Evolutionary conservation across 2,113 vertebrate species (phyloP).

Genomic region (Hippoglossus stenolepis): DNA sequence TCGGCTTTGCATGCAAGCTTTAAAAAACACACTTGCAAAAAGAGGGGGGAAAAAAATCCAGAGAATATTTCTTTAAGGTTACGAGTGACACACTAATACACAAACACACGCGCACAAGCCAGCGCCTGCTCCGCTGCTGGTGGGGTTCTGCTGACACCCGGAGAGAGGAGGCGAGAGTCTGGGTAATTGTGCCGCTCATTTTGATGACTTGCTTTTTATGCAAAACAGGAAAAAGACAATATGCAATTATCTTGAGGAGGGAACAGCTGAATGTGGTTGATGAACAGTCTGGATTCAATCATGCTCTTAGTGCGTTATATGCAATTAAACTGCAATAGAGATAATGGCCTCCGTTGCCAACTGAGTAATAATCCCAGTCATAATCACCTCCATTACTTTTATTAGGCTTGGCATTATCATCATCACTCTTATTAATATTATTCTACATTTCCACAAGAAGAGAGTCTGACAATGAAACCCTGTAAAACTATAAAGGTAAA

Average conservation of each 20-base stretch:
- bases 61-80: conserved; percentile 57
- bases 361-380: conserved; percentile 83
- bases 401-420: conserved; percentile 82
- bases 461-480: conserved; percentile 71
- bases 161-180: conserved; percentile 76
- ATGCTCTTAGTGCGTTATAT: conserved; percentile 84
- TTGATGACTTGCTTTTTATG: conserved; percentile 85
- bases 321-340: conserved; percentile 87
- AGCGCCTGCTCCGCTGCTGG: conserved; percentile 61
- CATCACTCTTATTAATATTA: conserved; percentile 81
- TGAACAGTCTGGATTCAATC: conserved; percentile 86
- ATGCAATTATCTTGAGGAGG: conserved; percentile 85
- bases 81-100: conserved; percentile 61
- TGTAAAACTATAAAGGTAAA: conserved; percentile 56
- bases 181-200: conserved; percentile 83
- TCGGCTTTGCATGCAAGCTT: conserved; percentile 62
- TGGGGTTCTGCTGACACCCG: conserved; percentile 75
- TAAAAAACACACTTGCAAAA: conserved; percentile 42
- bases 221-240: conserved; percentile 87
- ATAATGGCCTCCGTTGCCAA: conserved; percentile 84
- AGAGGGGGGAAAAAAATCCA: neutral
- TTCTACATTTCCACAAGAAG: conserved; percentile 71
- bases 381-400: conserved; percentile 86
- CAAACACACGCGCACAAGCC: conserved; percentile 57
- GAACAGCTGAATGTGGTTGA: conserved; percentile 83